Conservation (phyloP, 2,113 vertebrate species). For the Equus przewalskii region DNA sequence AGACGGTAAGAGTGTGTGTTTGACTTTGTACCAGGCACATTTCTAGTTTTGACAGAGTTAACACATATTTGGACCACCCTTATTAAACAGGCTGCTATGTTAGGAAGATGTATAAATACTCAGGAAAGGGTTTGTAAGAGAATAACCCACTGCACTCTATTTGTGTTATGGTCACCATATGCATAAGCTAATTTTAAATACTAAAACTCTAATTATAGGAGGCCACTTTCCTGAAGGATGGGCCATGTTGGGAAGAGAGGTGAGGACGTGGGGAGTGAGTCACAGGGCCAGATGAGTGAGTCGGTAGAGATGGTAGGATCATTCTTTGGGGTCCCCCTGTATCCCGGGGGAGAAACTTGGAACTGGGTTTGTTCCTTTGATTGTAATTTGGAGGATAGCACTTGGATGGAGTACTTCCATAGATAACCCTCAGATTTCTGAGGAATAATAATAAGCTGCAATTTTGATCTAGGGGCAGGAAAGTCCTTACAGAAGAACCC, state of each 20-base stretch:
- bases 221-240: conserved; percentile 50
- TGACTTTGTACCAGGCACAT: not conserved
- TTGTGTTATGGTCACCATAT: conserved; percentile 55
- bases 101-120: conserved; percentile 68
- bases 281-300: not conserved
- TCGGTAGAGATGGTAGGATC: not conserved
- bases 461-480: not conserved
- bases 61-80: conserved; percentile 32
- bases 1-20: not conserved
- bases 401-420: not conserved
- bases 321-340: not conserved
- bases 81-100: conserved; percentile 63
- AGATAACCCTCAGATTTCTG: not conserved
- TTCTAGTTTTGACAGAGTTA: conserved; percentile 29
- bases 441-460: not conserved
- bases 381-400: not conserved
- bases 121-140: conserved; percentile 23
- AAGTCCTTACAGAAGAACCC: not conserved
- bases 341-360: not conserved
- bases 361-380: not conserved
- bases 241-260: not conserved
- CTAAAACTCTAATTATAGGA: conserved; percentile 75
- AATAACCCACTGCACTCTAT: conserved; percentile 46
- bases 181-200: conserved; percentile 76
- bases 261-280: not conserved